phyloP scores from a whole-genome alignment of 2,113 vertebrate species.

The Ascaphus truei region DNA sequence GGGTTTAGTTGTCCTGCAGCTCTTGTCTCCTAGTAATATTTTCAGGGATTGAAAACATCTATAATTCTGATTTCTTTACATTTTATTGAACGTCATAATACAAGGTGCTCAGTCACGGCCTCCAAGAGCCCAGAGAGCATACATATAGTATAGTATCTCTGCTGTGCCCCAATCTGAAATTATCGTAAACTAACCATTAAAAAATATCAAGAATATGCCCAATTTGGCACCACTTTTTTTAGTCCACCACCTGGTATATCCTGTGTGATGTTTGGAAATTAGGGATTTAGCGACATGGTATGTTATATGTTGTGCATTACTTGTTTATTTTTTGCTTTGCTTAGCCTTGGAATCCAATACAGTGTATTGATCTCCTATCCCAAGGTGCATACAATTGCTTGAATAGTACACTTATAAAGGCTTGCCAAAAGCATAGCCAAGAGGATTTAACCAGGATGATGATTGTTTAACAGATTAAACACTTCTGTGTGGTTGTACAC shows the following conservation, averaged over 20 bases:
- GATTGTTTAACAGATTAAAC: constrained; percentile 37
- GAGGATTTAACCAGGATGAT: constrained; percentile 32
- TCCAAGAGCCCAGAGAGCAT: too few species aligned
- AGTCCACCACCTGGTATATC: neutral
- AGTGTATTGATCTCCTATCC: constrained; percentile 20
- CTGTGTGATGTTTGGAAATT: neutral
- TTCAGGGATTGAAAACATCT: too few species aligned
- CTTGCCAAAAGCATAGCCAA: constrained; percentile 28
- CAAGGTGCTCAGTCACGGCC: too few species aligned
- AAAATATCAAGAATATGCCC: too few species aligned
- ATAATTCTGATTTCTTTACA: too few species aligned
- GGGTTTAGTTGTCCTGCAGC: too few species aligned
- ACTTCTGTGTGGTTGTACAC: constrained; percentile 29
- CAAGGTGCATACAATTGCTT: constrained; percentile 10
- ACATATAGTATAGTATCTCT: too few species aligned
- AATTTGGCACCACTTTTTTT: neutral
- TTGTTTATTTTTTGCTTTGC: constrained; percentile 15
- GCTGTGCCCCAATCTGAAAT: too few species aligned
- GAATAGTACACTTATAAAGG: neutral
- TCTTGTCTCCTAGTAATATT: too few species aligned
- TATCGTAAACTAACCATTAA: too few species aligned
- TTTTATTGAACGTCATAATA: too few species aligned
- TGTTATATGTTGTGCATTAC: neutral
- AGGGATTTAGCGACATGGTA: neutral
- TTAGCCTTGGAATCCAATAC: constrained; percentile 21